Evolutionary conservation across 2,797 vertebrate species (phyloP), one percentile per base, ranked within the genome.

Genomic region (Acestrorhynchus altus): DNA sequence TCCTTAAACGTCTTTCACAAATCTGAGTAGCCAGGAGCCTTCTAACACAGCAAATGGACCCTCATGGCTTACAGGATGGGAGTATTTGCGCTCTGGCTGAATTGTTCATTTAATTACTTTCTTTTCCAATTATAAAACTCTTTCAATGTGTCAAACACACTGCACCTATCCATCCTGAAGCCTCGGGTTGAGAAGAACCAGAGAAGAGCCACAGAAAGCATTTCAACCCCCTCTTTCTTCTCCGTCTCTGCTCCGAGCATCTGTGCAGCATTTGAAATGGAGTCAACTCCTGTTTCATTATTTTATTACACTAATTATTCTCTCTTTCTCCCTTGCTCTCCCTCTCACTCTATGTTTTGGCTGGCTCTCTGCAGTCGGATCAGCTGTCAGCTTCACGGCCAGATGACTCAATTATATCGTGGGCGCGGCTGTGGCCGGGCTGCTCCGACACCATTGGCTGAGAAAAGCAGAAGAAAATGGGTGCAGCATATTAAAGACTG

Each of bases 301-400:
- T 82, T 80, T 83, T 78, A 80, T 81, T 86, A 74, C 69, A 64
- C 71, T 87, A 77, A 83, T 78, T 84, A 82, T 69, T 71, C 22
- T 61, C 39, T 61, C 64, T 69, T 35, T 65, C 31, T 61, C 56
- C 68, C n/a, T 65, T 44, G 65, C n/a, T 71, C 24, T 56, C 73
- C 68, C 22, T 65, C 24, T 61, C 49, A 54, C 52, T 46, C 15
- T 31, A 52, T 85, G 71, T 83, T 73, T 69, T 84, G 69, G 72
- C 77, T 82, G 65, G 77, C 74, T 71, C 69, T 81, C 71, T 65
- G 68, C 68, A 70, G 77, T 67, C 74, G 67, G 74, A 81, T 87
- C 82, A 82, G 76, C 83, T 84, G 83, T 83, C 86, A 83, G 67
- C 76, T 87, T 85, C 81, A 86, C 76, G 78, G 86, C 81, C 83